These are phyloP conservation scores for Saturnia pavonia DNA, from an alignment of 2,888 invertebrate genomes.

Conservation along the genomic window DNA sequence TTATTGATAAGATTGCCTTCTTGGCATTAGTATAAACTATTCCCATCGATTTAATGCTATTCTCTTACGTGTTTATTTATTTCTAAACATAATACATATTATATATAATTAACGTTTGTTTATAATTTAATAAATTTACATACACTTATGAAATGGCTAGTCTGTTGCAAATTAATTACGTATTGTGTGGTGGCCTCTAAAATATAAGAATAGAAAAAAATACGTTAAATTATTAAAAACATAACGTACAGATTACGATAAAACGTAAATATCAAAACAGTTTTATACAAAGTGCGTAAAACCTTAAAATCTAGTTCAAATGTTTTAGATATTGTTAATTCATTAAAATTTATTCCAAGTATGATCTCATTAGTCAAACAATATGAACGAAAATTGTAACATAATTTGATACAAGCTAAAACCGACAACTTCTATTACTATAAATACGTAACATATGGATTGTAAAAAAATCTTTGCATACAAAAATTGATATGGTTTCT, in stretches of 20 bases:
- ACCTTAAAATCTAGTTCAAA: neutral
- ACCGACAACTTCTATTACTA: neutral
- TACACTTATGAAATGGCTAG: no score
- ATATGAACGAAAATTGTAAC: neutral
- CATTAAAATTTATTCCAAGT: neutral
- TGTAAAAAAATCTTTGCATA: neutral
- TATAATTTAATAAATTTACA: neutral
- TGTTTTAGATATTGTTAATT: neutral
- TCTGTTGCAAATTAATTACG: no score
- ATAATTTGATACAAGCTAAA: neutral
- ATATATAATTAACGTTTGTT: neutral
- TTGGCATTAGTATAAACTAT: neutral
- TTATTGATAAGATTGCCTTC: slow-evolving; percentile 3
- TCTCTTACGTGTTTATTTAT: neutral
- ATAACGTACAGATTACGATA: no score
- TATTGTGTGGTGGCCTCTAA: no score
- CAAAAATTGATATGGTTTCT: neutral
- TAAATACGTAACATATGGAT: slow-evolving; percentile 1
- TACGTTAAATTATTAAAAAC: no score
- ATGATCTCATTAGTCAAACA: neutral
- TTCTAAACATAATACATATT: neutral
- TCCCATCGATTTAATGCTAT: neutral
- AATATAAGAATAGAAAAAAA: no score
- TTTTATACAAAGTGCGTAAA: neutral
- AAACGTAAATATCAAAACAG: neutral